Base-by-base conservation (phyloP, 2,797 vertebrate species). In the Kryptopterus vitreolus region DNA sequence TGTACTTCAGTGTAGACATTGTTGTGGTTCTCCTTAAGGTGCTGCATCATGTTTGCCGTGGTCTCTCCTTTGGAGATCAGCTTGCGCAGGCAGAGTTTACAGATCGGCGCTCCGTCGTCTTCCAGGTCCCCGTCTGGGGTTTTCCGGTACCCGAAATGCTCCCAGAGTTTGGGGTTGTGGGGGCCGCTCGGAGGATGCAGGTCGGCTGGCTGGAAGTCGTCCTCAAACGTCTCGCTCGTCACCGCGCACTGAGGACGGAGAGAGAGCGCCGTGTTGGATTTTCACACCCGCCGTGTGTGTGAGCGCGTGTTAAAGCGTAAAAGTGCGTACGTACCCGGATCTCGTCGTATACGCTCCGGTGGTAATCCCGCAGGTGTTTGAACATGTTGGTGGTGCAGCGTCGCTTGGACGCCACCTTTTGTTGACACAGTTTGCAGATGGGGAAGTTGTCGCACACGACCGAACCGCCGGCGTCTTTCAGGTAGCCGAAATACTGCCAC, bases 381-480 rank as follows among this genome's bases (percentile, higher is more conserved):
- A 82, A 82, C 81, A 82, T 82, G 53, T 82, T 82, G 13, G 81
- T 82, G 4, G 81, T 82, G 29, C 81, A 82, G 1, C 76, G 53
- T 20, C 76, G 35, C 15, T 82, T 82, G 15, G 81, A 82, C 12
- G 81, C 81, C 43, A 82, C 81, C 29, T 82, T 82, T 62, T 82
- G 81, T 2, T 82, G 81, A 69, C 81, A 82, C 69, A 82, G 61
- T 48, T 78, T 82, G 38, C 81, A 82, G 76, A 82, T 82, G 81
- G 81, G 81, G 12, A 78, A 78, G 16, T 78, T 76, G 43, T 82
- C 81, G 3, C 81, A 82, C 15, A 82, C 76, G 29, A 82, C 81
- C 0, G 59, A 58, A 1, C 81, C 81, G 6, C 31, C 69, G 0
- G 76, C 69, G 43, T 82, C 81, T 33, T 82, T 82, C 2, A 82